Evolutionary conservation across 1,140 invertebrate species (phyloP), one percentile per base, ranked within the genome.

Genomic region (Drosophila takahashii): DNA sequence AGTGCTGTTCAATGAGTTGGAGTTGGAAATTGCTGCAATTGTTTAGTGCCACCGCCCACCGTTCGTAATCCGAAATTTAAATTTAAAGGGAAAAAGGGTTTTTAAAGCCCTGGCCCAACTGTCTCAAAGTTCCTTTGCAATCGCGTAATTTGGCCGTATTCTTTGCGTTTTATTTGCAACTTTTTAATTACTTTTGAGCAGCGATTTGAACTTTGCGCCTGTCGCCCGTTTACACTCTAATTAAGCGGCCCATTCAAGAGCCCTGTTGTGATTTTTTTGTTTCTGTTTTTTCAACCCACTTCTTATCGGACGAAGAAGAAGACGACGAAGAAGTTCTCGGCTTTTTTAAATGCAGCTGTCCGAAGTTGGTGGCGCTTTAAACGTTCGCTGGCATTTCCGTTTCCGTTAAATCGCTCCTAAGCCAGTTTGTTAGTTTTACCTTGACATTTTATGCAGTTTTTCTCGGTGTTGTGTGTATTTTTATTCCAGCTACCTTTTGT

Each of bases 181-280:
- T 89, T 89, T 89, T 89, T 89, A 89, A 89, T 89, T 89, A 89
- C 84, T 89, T 89, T 89, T 84, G 73, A 89, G 81, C 77, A 81
- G 76, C 83, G 80, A 87, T 86, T 87, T 70, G 84, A 89, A 87
- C 84, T 89, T 84, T 87, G 81, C 61, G 67, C 61, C 79, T 51
- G 69, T 62, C 57, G 66, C 69, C 54, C 69, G 45, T 70, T 79
- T 77, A 77, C 76, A 70, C 79, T 90, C 84, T 89, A 89, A 89
- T 89, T 89, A 89, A 77, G 71, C 64, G 67, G 47, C 42, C 67
- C 73, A 84, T 89, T 87, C 80, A 89, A 62, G 47, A 26, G 61
- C 42, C 42, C 69, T 74, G 67, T 77, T 65, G 74, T 57, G 74
- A 45, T 57, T 77, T 57, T 77, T 62, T 36, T 41, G 39, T 67